Conservation (phyloP, 2,797 vertebrate genomes). For the Enteromius afrohamiltoni region DNA sequence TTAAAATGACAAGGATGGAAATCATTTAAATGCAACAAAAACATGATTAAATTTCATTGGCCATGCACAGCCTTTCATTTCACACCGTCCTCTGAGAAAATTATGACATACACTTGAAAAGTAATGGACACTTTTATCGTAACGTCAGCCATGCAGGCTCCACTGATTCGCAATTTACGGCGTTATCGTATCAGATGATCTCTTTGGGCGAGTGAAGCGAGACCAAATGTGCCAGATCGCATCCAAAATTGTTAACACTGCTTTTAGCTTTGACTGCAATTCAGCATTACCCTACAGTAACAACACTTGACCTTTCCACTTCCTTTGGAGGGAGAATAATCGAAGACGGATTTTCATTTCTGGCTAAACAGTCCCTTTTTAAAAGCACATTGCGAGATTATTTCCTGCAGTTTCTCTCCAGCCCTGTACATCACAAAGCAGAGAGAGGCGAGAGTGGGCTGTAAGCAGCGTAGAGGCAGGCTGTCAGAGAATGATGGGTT, state of each 20-base stretch:
- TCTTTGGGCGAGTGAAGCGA: neutral
- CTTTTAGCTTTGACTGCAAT: slow-evolving; percentile 27
- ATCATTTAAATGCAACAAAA: slow-evolving; percentile 22
- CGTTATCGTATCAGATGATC: slow-evolving; percentile 33
- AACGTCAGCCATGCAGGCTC: slow-evolving; percentile 16
- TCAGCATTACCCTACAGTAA: neutral
- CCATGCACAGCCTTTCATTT: slow-evolving; percentile 40
- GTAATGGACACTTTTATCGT: slow-evolving; percentile 31
- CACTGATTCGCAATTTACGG: slow-evolving; percentile 25
- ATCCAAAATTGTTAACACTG: slow-evolving; percentile 32
- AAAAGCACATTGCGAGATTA: neutral
- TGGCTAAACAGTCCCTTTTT: neutral
- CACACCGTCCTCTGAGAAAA: slow-evolving; percentile 28
- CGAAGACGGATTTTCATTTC: neutral
- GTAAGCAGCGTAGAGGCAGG: slow-evolving; percentile 11
- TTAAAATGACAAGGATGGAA: slow-evolving; percentile 21
- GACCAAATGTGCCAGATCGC: slow-evolving; percentile 14
- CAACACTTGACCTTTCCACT: slow-evolving; percentile 16
- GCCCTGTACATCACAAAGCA: neutral
- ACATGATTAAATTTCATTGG: slow-evolving; percentile 39
- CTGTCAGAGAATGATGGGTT: slow-evolving; percentile 51
- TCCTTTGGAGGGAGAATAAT: neutral
- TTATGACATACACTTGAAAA: slow-evolving; percentile 36
- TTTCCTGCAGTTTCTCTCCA: neutral
- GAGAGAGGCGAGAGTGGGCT: slow-evolving; percentile 5